Conservation (phyloP, 2,888 invertebrate genomes). For the Ypsolopha scabrella region DNA sequence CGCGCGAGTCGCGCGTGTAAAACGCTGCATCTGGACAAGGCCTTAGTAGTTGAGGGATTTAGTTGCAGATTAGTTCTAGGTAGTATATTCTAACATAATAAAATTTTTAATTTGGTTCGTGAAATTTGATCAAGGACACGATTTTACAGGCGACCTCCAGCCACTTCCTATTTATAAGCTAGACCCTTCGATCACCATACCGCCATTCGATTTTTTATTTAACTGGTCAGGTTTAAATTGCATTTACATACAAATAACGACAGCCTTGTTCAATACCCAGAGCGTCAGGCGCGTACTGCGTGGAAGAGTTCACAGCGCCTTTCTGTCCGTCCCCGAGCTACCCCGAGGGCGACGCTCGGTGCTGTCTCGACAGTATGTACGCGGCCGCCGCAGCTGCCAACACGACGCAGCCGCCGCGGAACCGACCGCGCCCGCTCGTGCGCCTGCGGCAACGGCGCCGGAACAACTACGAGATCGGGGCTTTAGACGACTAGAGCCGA, state of each 20-base stretch:
- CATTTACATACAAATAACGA: not conserved
- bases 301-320: slow-evolving; percentile 74
- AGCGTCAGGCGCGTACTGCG: slow-evolving; percentile 77
- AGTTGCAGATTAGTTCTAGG: too few relatives aligned
- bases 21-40: too few relatives aligned
- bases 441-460: slow-evolving; percentile 25
- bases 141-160: too few relatives aligned
- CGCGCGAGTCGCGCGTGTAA: too few relatives aligned
- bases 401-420: slow-evolving; percentile 30
- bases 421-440: slow-evolving; percentile 34
- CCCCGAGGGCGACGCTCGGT: slow-evolving; percentile 73
- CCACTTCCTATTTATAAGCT: too few relatives aligned
- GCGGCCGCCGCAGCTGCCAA: slow-evolving; percentile 39
- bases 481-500: slow-evolving; percentile 5
- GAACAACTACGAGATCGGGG: slow-evolving; percentile 11
- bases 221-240: too few relatives aligned
- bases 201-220: too few relatives aligned
- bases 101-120: too few relatives aligned
- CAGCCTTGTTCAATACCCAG: slow-evolving; percentile 29
- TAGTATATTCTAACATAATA: too few relatives aligned
- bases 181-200: too few relatives aligned
- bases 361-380: slow-evolving; percentile 70
- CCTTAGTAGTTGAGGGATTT: too few relatives aligned
- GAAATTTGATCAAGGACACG: too few relatives aligned
- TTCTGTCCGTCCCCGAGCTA: slow-evolving; percentile 74